Conservation (phyloP, 2,888 invertebrate species). For the Choristoneura rosaceana region DNA sequence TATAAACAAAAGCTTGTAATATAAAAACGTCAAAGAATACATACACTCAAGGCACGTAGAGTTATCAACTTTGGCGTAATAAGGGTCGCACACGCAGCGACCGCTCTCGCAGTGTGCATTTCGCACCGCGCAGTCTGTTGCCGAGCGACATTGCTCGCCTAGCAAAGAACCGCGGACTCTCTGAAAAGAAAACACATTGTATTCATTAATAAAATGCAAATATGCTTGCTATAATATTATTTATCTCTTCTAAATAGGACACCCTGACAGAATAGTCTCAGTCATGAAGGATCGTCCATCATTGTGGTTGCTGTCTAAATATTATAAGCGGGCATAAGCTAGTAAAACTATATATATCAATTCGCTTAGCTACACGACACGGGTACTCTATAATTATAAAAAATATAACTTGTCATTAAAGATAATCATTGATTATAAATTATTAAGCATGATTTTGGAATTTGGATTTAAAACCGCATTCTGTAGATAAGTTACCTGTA, state of each 20-base stretch:
- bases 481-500: background rate
- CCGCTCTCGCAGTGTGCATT: slow-evolving; percentile 89
- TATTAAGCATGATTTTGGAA: background rate
- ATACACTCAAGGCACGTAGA: slow-evolving; percentile 94
- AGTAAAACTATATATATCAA: too few species aligned
- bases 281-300: too few species aligned
- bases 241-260: too few species aligned
- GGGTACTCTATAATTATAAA: background rate
- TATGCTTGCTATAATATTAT: background rate
- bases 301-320: too few species aligned
- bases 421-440: too few species aligned
- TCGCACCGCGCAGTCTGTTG: slow-evolving; percentile 87
- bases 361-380: background rate
- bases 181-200: slow-evolving; percentile 56
- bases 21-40: slow-evolving; percentile 58
- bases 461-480: background rate
- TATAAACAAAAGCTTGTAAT: background rate
- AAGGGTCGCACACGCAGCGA: slow-evolving; percentile 92
- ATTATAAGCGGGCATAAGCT: too few species aligned
- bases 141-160: slow-evolving; percentile 87
- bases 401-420: too few species aligned
- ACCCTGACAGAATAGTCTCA: too few species aligned
- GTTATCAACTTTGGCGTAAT: slow-evolving; percentile 91
- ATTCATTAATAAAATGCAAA: background rate
- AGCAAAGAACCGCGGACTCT: slow-evolving; percentile 70